Conservation (phyloP, 2,113 vertebrate genomes). For the Phainopepla nitens region DNA sequence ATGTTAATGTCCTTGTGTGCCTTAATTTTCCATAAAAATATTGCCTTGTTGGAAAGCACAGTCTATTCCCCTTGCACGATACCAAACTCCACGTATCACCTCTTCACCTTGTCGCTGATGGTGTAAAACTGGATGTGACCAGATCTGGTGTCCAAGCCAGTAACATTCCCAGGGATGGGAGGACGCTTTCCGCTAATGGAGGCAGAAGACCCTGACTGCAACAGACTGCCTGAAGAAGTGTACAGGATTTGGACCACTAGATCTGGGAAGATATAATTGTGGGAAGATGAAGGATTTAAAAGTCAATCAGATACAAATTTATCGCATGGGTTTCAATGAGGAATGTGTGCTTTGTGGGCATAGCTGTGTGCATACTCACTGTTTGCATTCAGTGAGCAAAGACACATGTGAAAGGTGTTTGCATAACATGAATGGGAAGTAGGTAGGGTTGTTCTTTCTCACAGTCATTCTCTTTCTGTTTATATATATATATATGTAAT, state of each 20-base stretch:
- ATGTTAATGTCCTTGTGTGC: slow-evolving; percentile 35
- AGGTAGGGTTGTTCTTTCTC: slow-evolving; percentile 16
- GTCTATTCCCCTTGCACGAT: neutral
- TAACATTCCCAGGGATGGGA: neutral
- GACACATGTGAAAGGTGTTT: slow-evolving; percentile 50
- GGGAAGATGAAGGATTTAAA: slow-evolving; percentile 50
- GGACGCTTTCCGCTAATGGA: fast-evolving
- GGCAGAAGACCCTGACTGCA: neutral
- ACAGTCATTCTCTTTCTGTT: slow-evolving; percentile 6
- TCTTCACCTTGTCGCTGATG: neutral
- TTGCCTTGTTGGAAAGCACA: neutral
- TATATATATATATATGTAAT: neutral
- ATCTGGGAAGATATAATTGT: neutral
- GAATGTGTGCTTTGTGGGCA: slow-evolving; percentile 34
- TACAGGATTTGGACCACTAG: neutral
- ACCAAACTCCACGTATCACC: neutral
- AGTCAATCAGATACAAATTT: slow-evolving; percentile 55
- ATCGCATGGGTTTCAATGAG: slow-evolving; percentile 35
- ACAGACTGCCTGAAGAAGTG: neutral
- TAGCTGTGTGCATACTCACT: neutral
- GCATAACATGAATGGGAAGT: slow-evolving; percentile 52
- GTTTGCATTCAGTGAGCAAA: slow-evolving; percentile 56
- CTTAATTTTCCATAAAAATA: slow-evolving; percentile 8
- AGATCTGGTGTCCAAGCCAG: neutral
- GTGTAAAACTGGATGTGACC: neutral